Evolutionary conservation across 2,888 invertebrate species (phyloP), one percentile per base, ranked within the genome.

Genomic region (Calameuta pallipes): DNA sequence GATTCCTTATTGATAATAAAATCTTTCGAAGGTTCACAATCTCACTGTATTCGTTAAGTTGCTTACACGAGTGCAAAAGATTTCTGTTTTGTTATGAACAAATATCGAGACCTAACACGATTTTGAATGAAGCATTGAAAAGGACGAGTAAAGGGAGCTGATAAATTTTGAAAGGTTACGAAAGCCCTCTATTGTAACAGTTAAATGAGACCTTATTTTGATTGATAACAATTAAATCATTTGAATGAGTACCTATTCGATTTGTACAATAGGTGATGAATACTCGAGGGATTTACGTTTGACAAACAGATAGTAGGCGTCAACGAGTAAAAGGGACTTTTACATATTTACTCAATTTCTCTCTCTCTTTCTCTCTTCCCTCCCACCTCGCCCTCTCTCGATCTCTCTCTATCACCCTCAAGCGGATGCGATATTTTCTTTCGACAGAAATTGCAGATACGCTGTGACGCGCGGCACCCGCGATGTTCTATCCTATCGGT

Each of bases 401-500:
- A 23, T 41, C 41, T 56, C 23, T 41, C 1, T 56, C 41, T 56
- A 15, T 41, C 15, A 15, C 41, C 15, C 41, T 41, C 15, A 41
- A 41, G 6, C 15, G 4, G 23, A 41, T 41, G 41, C 15, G 41
- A 56, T 56, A 56, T 56, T 56, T 56, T 56, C 41, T 56, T 56
- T 34, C 34, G 13, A 74, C 74, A 74, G 74, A 74, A 74, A 74
- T 35, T 74, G 6, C 23, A 35, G 41, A 56, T 56, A 56, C 41
- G 6, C 41, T 56, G 23, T 56, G 41, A 56, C 41, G 23, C 41
- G 41, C 23, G 9, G 23, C 41, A 56, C 76, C 74, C 36, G 70
- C 76, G 56, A 77, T 75, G 76, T 77, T 77, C 75, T 76, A 80
- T 81, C 33, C 77, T 78, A 80, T 71, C 15, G 69, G 41, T 56